These are phyloP conservation scores for Pocota personata DNA, from an alignment of 2,888 invertebrate species.

Conservation along the genomic window DNA sequence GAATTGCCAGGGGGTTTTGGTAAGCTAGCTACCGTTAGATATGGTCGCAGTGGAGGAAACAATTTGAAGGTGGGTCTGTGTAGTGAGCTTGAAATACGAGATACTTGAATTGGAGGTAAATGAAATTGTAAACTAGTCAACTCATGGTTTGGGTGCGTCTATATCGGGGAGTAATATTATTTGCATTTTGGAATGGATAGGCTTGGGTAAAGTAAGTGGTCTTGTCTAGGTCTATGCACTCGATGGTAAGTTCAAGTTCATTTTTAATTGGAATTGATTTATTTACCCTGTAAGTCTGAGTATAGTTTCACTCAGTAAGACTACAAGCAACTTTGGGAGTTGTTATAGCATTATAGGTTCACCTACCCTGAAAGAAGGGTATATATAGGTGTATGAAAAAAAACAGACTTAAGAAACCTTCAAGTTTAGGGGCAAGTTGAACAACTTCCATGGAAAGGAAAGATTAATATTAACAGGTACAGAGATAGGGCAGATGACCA, in stretches of 20 bases:
- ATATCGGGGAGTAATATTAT: not conserved
- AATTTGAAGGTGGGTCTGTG: conserved; percentile 37
- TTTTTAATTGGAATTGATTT: not conserved
- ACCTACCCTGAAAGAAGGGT: no score
- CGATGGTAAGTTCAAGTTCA: not conserved
- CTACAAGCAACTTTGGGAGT: no score
- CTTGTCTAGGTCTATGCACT: not conserved
- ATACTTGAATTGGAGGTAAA: not conserved
- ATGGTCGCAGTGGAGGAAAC: not conserved
- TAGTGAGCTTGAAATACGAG: not conserved
- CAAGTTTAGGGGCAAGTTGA: no score
- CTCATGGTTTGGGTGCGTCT: conserved; percentile 29
- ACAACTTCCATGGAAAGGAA: no score
- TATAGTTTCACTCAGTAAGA: no score
- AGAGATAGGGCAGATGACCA: no score
- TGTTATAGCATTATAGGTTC: no score
- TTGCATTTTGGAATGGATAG: not conserved
- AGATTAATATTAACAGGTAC: no score
- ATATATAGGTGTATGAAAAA: no score
- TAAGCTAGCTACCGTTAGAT: conserved; percentile 49
- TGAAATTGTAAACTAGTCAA: conserved; percentile 9
- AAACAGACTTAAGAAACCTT: no score
- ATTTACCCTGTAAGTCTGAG: not conserved
- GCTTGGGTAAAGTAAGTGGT: not conserved
- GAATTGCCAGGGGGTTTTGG: conserved; percentile 34